Percentiles rank a stretch among this genome's conserved stretches.
These are phyloP conservation scores for Pagetopsis macropterus DNA, from an alignment of 2,797 vertebrate species.

Conservation along the genomic window DNA sequence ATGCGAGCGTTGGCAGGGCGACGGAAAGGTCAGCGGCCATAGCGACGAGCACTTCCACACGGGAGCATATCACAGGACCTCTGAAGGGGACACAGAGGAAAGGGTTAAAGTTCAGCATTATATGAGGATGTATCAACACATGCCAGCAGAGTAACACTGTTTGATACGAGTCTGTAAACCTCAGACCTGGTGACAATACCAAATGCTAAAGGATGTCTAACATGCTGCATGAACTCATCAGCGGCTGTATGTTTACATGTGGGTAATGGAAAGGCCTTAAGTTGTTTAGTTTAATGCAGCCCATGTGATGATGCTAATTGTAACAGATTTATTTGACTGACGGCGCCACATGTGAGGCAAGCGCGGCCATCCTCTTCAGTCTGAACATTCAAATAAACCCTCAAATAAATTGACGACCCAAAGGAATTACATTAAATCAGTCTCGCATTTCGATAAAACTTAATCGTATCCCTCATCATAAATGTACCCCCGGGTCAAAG, in stretches of 20 bases:
- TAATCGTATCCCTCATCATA: constrained; percentile 11
- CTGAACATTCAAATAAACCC: constrained; percentile 49
- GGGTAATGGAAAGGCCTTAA: constrained; percentile 8
- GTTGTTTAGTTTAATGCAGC: constrained; percentile 4
- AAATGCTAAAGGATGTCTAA: constrained; percentile 26
- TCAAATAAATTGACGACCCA: constrained; percentile 41
- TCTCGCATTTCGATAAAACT: constrained; percentile 33
- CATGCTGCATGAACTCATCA: constrained; percentile 6
- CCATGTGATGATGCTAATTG: constrained; percentile 11
- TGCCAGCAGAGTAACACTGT: neutral
- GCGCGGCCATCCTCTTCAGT: neutral
- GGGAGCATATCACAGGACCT: constrained; percentile 81
- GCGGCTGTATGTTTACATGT: constrained; percentile 1
- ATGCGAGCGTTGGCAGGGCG: constrained; percentile 41
- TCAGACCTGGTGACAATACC: constrained; percentile 49
- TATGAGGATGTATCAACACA: constrained; percentile 9
- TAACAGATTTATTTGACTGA: constrained; percentile 38
- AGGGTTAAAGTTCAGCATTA: constrained; percentile 24
- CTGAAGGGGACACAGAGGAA: constrained; percentile 57
- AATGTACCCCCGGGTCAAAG: constrained; percentile 16
- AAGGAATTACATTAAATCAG: constrained; percentile 45
- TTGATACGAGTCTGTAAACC: constrained; percentile 42
- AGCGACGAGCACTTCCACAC: constrained; percentile 40
- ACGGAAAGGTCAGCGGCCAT: constrained; percentile 39
- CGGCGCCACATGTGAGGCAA: constrained; percentile 37